Base-by-base conservation (phyloP, 2,888 invertebrate species). In the Caenorhabditis auriculariae region DNA sequence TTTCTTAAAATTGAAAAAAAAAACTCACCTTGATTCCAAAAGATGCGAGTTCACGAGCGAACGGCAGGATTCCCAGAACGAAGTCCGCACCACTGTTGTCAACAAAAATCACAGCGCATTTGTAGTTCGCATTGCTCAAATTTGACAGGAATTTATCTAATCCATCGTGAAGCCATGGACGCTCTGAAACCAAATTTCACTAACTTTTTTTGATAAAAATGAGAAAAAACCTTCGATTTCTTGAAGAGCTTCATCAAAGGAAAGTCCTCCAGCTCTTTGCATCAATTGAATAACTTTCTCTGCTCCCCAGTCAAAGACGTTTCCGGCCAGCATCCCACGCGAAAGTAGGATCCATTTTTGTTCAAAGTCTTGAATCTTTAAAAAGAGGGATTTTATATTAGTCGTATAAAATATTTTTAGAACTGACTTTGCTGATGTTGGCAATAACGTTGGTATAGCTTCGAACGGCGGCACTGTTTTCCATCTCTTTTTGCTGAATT, bases 301-400 rank as follows among this genome's bases (percentile, higher is more conserved):
- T 2, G 95, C 93, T 50, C 95, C 95, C 92, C 93, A 94, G 83
- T 96, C 95, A 85, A 95, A 95, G 85, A 95, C 91, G 83, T 96
- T 96, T 23, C 94, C 92, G 81, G 87, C 86, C 37, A 88, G 82
- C 38, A 88, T 81, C 4, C 63, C 59, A 4, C 62, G 63, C 12
- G 52, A 56, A 2, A 65, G n/a, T n/a, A n/a, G n/a, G n/a, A n/a
- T n/a, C n/a, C n/a, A n/a, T n/a, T n/a, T n/a, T n/a, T n/a, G n/a
- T n/a, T n/a, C n/a, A n/a, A n/a, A n/a, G n/a, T n/a, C n/a, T n/a
- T n/a, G n/a, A n/a, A n/a, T n/a, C n/a, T n/a, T n/a, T n/a, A n/a
- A n/a, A n/a, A n/a, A n/a, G n/a, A n/a, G n/a, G n/a, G n/a, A n/a
- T n/a, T n/a, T n/a, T n/a, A n/a, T n/a, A n/a, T n/a, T n/a, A n/a